phyloP scores from a whole-genome alignment of 1,140 invertebrate genomes.

The Heliconius melpomene region DNA sequence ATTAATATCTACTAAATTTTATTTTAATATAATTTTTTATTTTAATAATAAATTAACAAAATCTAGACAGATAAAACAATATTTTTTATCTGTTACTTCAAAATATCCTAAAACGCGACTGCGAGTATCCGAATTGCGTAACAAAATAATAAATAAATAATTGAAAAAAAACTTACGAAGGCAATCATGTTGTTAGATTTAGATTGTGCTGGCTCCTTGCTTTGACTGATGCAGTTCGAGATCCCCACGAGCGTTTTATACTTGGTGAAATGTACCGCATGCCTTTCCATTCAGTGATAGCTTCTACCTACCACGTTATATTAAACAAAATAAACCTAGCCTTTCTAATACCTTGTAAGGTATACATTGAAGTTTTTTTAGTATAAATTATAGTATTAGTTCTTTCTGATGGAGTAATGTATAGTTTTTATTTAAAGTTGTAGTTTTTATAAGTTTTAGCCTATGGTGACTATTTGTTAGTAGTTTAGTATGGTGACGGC shows the following conservation, averaged over 20 bases:
- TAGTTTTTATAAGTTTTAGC: background rate
- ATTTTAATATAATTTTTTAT: no score
- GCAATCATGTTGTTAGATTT: slow-evolving; percentile 75
- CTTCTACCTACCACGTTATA: slow-evolving; percentile 45
- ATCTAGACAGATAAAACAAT: background rate
- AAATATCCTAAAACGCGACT: slow-evolving; percentile 13
- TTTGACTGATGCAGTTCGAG: slow-evolving; percentile 68
- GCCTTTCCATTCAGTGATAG: slow-evolving; percentile 78
- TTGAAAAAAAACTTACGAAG: slow-evolving; percentile 59
- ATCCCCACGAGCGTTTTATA: slow-evolving; percentile 71
- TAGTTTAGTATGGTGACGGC: slow-evolving; percentile 20
- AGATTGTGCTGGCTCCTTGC: slow-evolving; percentile 63
- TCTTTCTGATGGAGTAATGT: slow-evolving; percentile 32
- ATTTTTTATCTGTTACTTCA: slow-evolving; percentile 22
- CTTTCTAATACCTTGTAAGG: background rate
- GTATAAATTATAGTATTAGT: background rate
- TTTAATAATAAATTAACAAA: no score
- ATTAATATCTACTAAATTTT: no score
- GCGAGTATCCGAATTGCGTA: slow-evolving; percentile 26
- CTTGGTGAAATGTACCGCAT: slow-evolving; percentile 70
- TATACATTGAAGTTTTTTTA: slow-evolving; percentile 44
- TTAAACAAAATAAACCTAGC: slow-evolving; percentile 1
- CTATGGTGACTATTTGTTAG: slow-evolving; percentile 27
- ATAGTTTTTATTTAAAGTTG: background rate
- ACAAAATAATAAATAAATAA: background rate